Percentiles rank a stretch among this genome's conserved stretches.
These are phyloP conservation scores for Melanophora roralis DNA, from an alignment of 2,888 invertebrate species.

Conservation along the genomic window DNA sequence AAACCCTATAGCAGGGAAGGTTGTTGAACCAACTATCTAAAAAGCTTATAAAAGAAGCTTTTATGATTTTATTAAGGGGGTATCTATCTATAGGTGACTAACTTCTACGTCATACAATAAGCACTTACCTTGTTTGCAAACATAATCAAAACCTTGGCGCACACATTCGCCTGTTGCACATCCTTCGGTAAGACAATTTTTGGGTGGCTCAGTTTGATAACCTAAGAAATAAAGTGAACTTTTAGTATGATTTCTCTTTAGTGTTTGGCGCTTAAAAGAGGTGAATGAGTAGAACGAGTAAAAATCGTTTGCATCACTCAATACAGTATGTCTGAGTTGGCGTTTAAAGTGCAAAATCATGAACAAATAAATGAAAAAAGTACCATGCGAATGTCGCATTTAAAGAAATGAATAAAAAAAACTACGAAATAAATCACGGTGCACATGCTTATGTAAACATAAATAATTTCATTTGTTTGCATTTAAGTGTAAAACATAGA, in stretches of 20 bases:
- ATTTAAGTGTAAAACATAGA: background rate
- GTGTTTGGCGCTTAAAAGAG: background rate
- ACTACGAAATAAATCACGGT: background rate
- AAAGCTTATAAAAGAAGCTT: slow-evolving; percentile 50
- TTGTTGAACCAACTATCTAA: slow-evolving; percentile 45
- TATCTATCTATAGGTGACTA: background rate
- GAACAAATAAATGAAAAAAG: slow-evolving; percentile 10
- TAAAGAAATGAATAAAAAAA: background rate
- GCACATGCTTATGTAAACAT: slow-evolving; percentile 13
- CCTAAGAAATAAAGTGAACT: slow-evolving; percentile 63
- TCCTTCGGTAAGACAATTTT: slow-evolving; percentile 89
- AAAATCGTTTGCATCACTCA: slow-evolving; percentile 30
- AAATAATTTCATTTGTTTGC: background rate
- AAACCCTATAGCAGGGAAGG: slow-evolving; percentile 27
- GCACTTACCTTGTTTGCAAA: slow-evolving; percentile 78
- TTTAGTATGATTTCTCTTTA: background rate
- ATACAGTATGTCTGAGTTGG: background rate
- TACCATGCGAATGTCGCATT: background rate
- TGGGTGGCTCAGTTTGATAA: slow-evolving; percentile 75
- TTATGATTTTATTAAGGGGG: background rate
- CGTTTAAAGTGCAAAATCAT: slow-evolving; percentile 40
- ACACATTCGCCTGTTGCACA: slow-evolving; percentile 92
- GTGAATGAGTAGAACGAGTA: slow-evolving; percentile 40
- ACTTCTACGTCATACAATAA: background rate
- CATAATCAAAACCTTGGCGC: slow-evolving; percentile 89